Evolutionary conservation across 2,888 invertebrate species (phyloP).

Genomic region (Taphrorychus bicolor): DNA sequence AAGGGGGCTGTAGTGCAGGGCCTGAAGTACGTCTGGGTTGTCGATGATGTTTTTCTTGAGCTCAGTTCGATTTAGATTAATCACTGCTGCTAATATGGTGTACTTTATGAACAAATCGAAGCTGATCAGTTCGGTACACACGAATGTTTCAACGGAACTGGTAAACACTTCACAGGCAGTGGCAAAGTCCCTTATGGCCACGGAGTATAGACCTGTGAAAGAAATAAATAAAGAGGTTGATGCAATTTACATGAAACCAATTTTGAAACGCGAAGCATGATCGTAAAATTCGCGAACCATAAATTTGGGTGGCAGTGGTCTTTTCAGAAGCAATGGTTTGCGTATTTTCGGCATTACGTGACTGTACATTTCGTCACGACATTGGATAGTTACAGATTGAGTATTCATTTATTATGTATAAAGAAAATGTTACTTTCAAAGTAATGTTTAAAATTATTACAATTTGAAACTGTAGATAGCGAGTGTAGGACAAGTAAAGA

Average conservation of each 20-base stretch:
- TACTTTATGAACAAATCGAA: conserved; percentile 65
- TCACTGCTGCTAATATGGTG: conserved; percentile 57
- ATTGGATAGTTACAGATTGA: no score
- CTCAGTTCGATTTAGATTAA: conserved; percentile 56
- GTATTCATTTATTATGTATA: no score
- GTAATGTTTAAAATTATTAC: no score
- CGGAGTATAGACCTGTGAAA: conserved; percentile 63
- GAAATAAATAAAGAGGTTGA: background rate
- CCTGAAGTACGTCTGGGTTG: conserved; percentile 78
- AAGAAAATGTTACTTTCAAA: no score
- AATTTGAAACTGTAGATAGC: no score
- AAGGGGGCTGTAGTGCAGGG: conserved; percentile 67
- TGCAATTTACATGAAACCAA: background rate
- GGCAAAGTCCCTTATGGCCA: conserved; percentile 73
- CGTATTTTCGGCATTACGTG: background rate
- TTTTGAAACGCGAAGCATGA: background rate
- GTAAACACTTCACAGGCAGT: conserved; percentile 70
- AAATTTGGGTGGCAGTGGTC: conserved; percentile 1
- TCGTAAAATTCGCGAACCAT: background rate
- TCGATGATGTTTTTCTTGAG: conserved; percentile 57
- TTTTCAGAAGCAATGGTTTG: conserved; percentile 1
- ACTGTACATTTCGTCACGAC: background rate
- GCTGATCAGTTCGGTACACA: conserved; percentile 75
- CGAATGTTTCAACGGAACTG: conserved; percentile 76
- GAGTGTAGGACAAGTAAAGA: no score